These are phyloP conservation scores for Cheilosia vernalis DNA, from an alignment of 2,888 invertebrate genomes.

Conservation along the genomic window DNA sequence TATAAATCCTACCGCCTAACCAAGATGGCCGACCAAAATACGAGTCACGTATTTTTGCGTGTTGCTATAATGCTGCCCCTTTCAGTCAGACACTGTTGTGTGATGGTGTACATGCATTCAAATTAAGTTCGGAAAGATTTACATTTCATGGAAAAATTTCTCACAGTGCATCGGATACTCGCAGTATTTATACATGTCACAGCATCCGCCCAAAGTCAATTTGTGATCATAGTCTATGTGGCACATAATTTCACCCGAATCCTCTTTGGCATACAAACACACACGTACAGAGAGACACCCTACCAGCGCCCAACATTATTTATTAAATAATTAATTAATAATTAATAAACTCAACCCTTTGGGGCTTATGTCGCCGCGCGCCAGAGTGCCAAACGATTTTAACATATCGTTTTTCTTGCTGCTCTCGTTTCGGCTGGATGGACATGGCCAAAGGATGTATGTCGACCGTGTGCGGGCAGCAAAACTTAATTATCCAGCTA, in stretches of 20 bases:
- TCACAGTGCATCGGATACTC: constrained; percentile 31
- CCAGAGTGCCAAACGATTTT: constrained; percentile 63
- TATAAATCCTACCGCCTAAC: too few relatives aligned
- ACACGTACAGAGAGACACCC: neutral
- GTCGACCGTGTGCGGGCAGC: constrained; percentile 19
- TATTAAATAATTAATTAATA: constrained; percentile 75
- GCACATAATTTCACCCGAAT: constrained; percentile 26
- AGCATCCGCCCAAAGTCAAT: constrained; percentile 34
- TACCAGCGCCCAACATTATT: constrained; percentile 54
- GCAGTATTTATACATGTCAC: neutral
- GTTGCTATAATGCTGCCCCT: too few relatives aligned
- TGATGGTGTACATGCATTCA: too few relatives aligned
- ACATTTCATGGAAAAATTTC: constrained; percentile 6
- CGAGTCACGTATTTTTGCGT: too few relatives aligned
- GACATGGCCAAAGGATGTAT: constrained; percentile 32
- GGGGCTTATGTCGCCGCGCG: constrained; percentile 36
- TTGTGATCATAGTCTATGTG: constrained; percentile 52
- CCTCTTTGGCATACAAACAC: constrained; percentile 1
- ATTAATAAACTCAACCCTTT: constrained; percentile 73
- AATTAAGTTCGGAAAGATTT: too few relatives aligned
- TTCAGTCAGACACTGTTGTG: too few relatives aligned
- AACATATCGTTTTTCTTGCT: constrained; percentile 66
- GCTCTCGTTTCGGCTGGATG: neutral
- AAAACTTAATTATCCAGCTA: constrained; percentile 73
- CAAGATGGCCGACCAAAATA: too few relatives aligned